Evolutionary conservation across 2,113 vertebrate species (phyloP), one percentile per base, ranked within the genome.

Genomic region (Passer montanus): DNA sequence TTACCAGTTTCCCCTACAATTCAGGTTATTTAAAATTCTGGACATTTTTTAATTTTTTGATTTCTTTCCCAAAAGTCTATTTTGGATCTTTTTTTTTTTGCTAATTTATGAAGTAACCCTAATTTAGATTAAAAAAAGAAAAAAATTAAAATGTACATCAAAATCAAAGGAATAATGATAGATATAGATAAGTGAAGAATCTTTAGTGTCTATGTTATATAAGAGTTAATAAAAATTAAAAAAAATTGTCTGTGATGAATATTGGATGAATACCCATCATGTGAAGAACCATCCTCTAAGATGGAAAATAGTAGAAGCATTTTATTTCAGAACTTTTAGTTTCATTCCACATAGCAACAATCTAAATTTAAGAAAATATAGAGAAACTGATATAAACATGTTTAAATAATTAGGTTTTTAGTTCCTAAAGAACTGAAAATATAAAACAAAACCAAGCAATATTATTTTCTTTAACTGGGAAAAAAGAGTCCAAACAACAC

Each of bases 31-130:
- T 28, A 58, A 75, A 41, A 35, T 18, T 43, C 18, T n/a, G 5
- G 2, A 7, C 13, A 1, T 14, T 49, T n/a, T 56, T 33, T 33
- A 6, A 26, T 27, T 18, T 60, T 60, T 31, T 43, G 0, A 18
- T 14, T 53, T 14, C 9, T 33, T 44, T 26, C 6, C 19, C 4
- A n/a, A 62, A 66, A 63, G 43, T 62, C 13, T 52, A 3, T 3
- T 76, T 83, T 73, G 6, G 9, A 62, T 50, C 46, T 27, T 49
- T 58, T 2, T 23, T 94, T 96, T 68, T 41, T 41, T 41, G 28
- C 4, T 84, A 80, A 12, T 53, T 28, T 72, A 21, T 64, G 41
- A 56, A 60, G 1, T 35, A 43, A n/a, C 9, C 59, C 1, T 76
- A 46, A 41, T 79, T 78, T 60, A 30, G 0, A 50, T 44, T 72